Evolutionary conservation across 2,113 vertebrate genomes (phyloP), one percentile per base, ranked within the genome.

Genomic region (Gopherus flavomarginatus): DNA sequence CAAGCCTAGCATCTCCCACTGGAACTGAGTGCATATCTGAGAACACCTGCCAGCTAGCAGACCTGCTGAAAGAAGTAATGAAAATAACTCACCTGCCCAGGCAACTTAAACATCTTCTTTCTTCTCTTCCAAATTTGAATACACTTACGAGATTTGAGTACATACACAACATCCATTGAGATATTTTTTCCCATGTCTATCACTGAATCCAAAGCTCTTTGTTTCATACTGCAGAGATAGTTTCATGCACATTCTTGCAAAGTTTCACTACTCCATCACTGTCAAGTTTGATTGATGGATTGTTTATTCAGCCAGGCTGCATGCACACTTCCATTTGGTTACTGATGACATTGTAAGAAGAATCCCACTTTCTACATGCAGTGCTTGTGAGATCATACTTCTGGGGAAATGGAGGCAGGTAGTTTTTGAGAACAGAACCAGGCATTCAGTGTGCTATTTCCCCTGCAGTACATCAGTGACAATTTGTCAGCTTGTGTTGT

Each of bases 1-100:
- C 87, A 72, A 35, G 3, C 14, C 3, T 9, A 54, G 5, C 5
- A 52, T 0, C 0, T 3, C 4, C 21, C 57, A 57, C 0, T 0
- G 3, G 9, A 47, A 42, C n/a, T 87, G 54, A n/a, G 75, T 69
- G 26, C 0, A 9, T n/a, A 22, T 47, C 69, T 57, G 69, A 75
- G 2, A 91, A 0, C 5, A 87, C 4, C 5, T 69, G 13, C 59
- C 29, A 31, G n/a, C 24, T 54, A 11, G 87, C 82, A 86, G 13
- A 3, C 69, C 2, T n/a, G 2, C 1, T 27, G 1, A 85, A 11
- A 38, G 8, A 78, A 49, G 2, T 0, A 69, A 0, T 6, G 4
- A 59, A 62, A 79, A 53, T 0, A 53, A 35, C 7, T 52, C 7
- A 21, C 4, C 2, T 24, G 0, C 38, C 11, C 0, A 0, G 19